These are phyloP conservation scores for Gymnoscelis rufifasciata DNA, from an alignment of 2,888 invertebrate species.

Conservation along the genomic window DNA sequence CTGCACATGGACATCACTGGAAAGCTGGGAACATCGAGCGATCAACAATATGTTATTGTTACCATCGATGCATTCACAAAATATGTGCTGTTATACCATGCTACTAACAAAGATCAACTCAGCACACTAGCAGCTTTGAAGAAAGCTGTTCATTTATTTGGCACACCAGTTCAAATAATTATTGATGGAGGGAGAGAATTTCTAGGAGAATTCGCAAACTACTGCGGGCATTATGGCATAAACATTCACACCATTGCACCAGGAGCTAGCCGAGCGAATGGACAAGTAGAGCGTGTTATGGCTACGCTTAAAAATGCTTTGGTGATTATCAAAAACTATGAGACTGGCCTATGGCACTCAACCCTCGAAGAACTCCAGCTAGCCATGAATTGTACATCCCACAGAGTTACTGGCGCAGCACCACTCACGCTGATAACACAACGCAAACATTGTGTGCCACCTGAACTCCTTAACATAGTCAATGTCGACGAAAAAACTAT, in stretches of 20 bases:
- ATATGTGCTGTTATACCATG: not conserved
- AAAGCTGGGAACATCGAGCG: constrained; percentile 22
- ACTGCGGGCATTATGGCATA: constrained; percentile 5
- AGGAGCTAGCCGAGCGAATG: constrained; percentile 23
- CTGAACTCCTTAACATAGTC: not conserved
- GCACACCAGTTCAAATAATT: not conserved
- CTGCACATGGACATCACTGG: constrained; percentile 33
- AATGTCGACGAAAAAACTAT: not conserved
- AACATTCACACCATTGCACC: constrained; percentile 22
- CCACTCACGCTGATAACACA: not conserved
- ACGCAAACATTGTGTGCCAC: not conserved
- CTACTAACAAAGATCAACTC: not conserved
- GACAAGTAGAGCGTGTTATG: constrained; percentile 22
- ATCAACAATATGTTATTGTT: constrained; percentile 29
- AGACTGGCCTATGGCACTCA: not conserved
- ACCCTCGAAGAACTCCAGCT: constrained; percentile 7
- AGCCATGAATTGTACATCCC: not conserved
- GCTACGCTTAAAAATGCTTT: constrained; percentile 13
- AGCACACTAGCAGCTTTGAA: not conserved
- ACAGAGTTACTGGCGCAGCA: not conserved
- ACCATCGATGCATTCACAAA: constrained; percentile 21
- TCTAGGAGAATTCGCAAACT: not conserved
- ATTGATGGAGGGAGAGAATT: not conserved
- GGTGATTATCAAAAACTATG: constrained; percentile 25
- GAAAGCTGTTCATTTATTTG: not conserved